Evolutionary conservation across 92 coral and sea anemone genomes (phyloP), one percentile per base, ranked within the genome.

Genomic region (Isaurus tuberculatus): DNA sequence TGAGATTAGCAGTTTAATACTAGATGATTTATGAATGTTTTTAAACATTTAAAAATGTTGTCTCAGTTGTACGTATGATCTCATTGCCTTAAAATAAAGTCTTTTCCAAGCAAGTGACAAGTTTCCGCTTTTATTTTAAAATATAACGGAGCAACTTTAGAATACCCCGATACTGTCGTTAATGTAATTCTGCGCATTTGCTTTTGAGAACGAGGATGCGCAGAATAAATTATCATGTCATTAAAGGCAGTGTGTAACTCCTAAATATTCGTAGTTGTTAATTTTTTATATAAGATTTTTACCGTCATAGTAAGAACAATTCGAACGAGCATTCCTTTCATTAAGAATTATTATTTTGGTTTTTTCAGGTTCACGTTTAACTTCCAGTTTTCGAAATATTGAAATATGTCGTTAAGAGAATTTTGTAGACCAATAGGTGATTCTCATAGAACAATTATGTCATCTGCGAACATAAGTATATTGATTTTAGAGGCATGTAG

Each of bases 101-200:
- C 28, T 65, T 27, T 23, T 65, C 42, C 71, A 65, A 30, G 71
- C 20, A 65, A 65, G n/a, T 20, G 71, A 65, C 27, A 65, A 65
- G 7, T 29, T 65, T 20, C 36, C 37, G 37, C 37, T 65, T 40
- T 29, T 29, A 19, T 65, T 30, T 32, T 32, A 68, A n/a, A n/a
- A n/a, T n/a, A n/a, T n/a, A n/a, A n/a, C n/a, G n/a, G n/a, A n/a
- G n/a, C n/a, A n/a, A n/a, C n/a, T n/a, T n/a, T n/a, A n/a, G n/a
- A n/a, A n/a, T n/a, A n/a, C n/a, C n/a, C n/a, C n/a, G n/a, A n/a
- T n/a, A n/a, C n/a, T n/a, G n/a, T n/a, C n/a, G n/a, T n/a, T n/a
- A n/a, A n/a, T n/a, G n/a, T n/a, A n/a, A n/a, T n/a, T n/a, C n/a
- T n/a, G n/a, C n/a, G n/a, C n/a, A n/a, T n/a, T n/a, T n/a, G n/a